Conservation (phyloP, 2,888 invertebrate genomes). For the Rhagonycha lutea region DNA sequence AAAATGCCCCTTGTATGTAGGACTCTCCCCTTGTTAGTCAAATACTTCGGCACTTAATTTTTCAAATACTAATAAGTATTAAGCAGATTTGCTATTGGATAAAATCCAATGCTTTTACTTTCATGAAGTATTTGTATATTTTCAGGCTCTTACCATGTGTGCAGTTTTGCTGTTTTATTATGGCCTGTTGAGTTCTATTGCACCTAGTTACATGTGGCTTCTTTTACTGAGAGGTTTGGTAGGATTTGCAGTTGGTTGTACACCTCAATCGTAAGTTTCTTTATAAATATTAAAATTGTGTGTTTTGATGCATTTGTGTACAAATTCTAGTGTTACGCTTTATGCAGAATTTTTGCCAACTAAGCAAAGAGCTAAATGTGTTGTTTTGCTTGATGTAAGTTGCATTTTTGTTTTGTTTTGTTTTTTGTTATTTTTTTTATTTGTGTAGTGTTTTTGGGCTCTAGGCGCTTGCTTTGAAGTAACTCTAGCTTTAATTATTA, state of each 20-base stretch:
- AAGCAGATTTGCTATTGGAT: too few species aligned
- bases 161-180: slow-evolving; percentile 90
- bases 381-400: slow-evolving; percentile 91
- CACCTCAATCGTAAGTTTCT: slow-evolving; percentile 90
- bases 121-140: slow-evolving; percentile 21
- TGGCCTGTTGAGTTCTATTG: slow-evolving; percentile 86
- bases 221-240: slow-evolving; percentile 88
- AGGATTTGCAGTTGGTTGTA: slow-evolving; percentile 95
- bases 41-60: too few species aligned
- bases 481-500: slow-evolving; percentile 83
- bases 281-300: neutral
- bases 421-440: slow-evolving; percentile 11
- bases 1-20: too few species aligned
- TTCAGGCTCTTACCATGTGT: slow-evolving; percentile 85
- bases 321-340: slow-evolving; percentile 81
- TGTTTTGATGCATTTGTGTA: slow-evolving; percentile 35
- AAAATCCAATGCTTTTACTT: too few species aligned
- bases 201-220: slow-evolving; percentile 90
- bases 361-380: slow-evolving; percentile 92
- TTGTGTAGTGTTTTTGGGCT: slow-evolving; percentile 88
- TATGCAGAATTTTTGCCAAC: slow-evolving; percentile 96
- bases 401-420: slow-evolving; percentile 8
- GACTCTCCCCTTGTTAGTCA: too few species aligned
- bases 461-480: slow-evolving; percentile 94
- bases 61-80: too few species aligned